Base-by-base conservation (phyloP, 2,888 invertebrate species). In the Cerceris ruficornis region DNA sequence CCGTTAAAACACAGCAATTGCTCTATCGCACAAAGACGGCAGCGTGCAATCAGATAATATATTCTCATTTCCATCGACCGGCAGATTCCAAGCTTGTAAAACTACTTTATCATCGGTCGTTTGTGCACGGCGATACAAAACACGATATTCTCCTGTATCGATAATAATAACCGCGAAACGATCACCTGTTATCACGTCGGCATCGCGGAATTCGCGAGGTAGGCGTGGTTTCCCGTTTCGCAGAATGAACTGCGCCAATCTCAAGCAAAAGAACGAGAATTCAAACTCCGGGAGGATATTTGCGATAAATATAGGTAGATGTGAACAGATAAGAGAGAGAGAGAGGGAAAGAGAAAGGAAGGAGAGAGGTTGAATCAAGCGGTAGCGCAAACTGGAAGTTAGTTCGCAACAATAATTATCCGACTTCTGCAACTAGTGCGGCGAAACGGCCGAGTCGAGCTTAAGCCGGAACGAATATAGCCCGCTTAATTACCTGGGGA, bases 341-440 rank as follows among this genome's bases (percentile, higher is more conserved):
- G 39, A 68, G 62, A 54, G 28, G 66, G 64, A 54, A 59, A 61
- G 50, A 7, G 28, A 55, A 13, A 11, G 55, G 28, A 58, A 59
- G 39, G 17, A 60, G 39, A 14, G 59, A 28, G 55, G 17, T 69
- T 50, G 64, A 66, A 68, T 59, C 75, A 72, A 55, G 75, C 60
- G 71, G 68, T 69, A 75, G 80, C 71, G 82, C 73, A 82, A 87
- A 85, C 87, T 76, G 82, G 77, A 80, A 87, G 87, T 86, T 86
- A 85, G 88, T 89, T 90, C 74, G 81, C 83, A 89, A 88, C 88
- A 88, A 89, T 89, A 90, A 90, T 90, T 89, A 90, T 88, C 85
- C 78, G 88, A 90, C 89, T 90, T 89, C 85, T 80, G 85, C 80
- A 87, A 89, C 88, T 88, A 85, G 86, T 81, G 83, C 28, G 83